Base-by-base conservation (phyloP, 2,888 invertebrate genomes). In the Ptilodon capucinus region DNA sequence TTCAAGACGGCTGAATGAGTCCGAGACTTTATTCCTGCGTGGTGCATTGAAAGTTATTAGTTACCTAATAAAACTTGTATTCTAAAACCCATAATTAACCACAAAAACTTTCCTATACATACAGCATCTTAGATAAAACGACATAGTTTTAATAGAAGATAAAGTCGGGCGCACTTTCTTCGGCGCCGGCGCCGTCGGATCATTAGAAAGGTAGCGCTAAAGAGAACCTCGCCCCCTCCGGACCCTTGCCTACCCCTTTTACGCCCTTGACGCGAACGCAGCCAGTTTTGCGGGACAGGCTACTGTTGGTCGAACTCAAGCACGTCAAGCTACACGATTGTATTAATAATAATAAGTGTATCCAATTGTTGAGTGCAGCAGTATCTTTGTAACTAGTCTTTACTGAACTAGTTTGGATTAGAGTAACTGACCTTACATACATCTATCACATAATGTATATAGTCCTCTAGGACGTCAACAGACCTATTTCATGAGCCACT, bases 131-230 rank as follows among this genome's bases (percentile, higher is more conserved):
- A 38, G 2, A 19, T 19, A 38, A 38, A 38, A 32, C 14, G 17
- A 17, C 2, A 36, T 13, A 36, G 18, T 36, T n/a, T 11, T 18
- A 36, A 36, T 36, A 35, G 40, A 8, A n/a, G n/a, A n/a, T n/a
- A n/a, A n/a, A n/a, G n/a, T n/a, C 42, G 42, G 46, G 42, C 55
- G 38, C 18, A 42, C 64, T 65, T 62, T 60, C 64, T 62, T 58
- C 45, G 40, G 56, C 58, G 61, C 64, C 52, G 58, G 62, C 61
- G 63, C 30, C 28, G 40, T 28, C 28, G 28, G 38, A 38, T 46
- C 47, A 61, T 67, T 64, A 63, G 67, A 67, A 63, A 64, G 67
- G 59, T 48, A 45, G 46, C 30, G 49, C 46, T 19, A 40, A 45
- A 35, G 45, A 34, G 51, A 55, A 59, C 44, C 18, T 32, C 32